Conservation (phyloP, 2,888 invertebrate genomes). For the Drosophila parthenogenetica region DNA sequence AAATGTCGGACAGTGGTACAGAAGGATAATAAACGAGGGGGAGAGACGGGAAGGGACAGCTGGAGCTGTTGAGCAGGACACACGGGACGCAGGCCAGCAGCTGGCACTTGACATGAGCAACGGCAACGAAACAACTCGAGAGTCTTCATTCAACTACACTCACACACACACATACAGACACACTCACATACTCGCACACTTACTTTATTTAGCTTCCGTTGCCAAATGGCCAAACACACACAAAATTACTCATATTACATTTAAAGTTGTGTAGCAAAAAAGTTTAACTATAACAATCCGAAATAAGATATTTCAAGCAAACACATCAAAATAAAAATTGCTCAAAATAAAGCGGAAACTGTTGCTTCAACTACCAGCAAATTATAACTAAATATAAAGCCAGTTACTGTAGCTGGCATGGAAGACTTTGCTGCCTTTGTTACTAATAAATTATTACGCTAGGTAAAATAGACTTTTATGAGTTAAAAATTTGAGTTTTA, state of each 20-base stretch:
- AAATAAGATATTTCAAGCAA: slow-evolving; percentile 61
- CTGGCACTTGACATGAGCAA: slow-evolving; percentile 81
- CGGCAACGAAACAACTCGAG: slow-evolving; percentile 75
- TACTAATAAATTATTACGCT: no score
- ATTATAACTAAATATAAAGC: slow-evolving; percentile 59
- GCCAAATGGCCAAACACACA: slow-evolving; percentile 60
- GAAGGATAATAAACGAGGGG: slow-evolving; percentile 28
- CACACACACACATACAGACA: slow-evolving; percentile 36
- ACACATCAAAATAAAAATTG: not conserved
- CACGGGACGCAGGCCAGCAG: slow-evolving; percentile 55
- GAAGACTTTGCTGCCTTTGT: not conserved
- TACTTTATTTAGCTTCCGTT: slow-evolving; percentile 66
- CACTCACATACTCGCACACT: slow-evolving; percentile 23
- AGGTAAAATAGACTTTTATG: no score
- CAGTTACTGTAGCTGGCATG: slow-evolving; percentile 6
- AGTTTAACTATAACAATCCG: slow-evolving; percentile 66
- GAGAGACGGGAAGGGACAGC: not conserved
- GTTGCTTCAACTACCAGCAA: slow-evolving; percentile 35
- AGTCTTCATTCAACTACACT: slow-evolving; percentile 71
- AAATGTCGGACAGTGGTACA: slow-evolving; percentile 49
- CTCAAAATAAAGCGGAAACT: slow-evolving; percentile 2
- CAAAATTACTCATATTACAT: slow-evolving; percentile 14
- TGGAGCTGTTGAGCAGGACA: not conserved
- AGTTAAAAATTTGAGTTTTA: no score
- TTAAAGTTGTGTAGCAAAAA: slow-evolving; percentile 40